Conservation (phyloP, 2,113 vertebrate species). For the Callionymus lyra region DNA sequence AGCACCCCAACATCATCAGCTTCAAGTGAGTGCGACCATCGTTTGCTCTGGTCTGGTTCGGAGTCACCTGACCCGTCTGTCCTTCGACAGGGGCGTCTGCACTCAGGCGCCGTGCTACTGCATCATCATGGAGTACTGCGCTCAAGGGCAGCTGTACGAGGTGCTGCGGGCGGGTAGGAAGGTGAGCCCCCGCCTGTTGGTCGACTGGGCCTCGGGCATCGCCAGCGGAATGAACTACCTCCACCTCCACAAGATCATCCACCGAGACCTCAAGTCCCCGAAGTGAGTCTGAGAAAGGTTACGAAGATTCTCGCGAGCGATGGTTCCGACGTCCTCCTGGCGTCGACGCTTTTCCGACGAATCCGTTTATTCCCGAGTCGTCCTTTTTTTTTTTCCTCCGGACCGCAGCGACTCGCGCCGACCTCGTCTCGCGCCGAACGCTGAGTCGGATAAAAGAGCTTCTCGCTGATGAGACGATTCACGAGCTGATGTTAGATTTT, state of each 20-base stretch:
- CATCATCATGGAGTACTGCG: constrained; percentile 98
- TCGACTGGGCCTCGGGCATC: constrained; percentile 96
- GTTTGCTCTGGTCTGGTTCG: too few relatives aligned
- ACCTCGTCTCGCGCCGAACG: constrained; percentile 28
- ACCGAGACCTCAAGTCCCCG: constrained; percentile 97
- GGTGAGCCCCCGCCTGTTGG: constrained; percentile 83
- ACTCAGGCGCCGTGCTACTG: constrained; percentile 97
- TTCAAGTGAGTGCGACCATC: constrained; percentile 80
- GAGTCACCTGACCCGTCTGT: constrained; percentile 3
- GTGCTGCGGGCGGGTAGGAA: constrained; percentile 87
- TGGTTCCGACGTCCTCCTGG: too few relatives aligned
- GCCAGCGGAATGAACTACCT: constrained; percentile 98
- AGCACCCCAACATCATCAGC: constrained; percentile 96
- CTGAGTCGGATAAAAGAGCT: constrained; percentile 53
- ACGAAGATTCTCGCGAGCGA: too few relatives aligned
- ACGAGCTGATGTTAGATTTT: constrained; percentile 10
- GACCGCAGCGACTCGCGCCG: too few relatives aligned
- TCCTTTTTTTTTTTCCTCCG: neutral
- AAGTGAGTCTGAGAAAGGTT: too few relatives aligned
- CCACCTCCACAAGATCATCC: constrained; percentile 98
- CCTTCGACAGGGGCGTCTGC: constrained; percentile 81
- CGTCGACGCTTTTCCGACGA: too few relatives aligned
- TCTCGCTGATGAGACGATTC: constrained; percentile 35
- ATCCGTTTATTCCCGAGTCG: too few relatives aligned
- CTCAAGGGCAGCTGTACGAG: constrained; percentile 94